Percentiles rank a stretch among this genome's conserved stretches.
phyloP scores from a whole-genome alignment of 1,140 invertebrate species.

The Ganaspis sp. region DNA sequence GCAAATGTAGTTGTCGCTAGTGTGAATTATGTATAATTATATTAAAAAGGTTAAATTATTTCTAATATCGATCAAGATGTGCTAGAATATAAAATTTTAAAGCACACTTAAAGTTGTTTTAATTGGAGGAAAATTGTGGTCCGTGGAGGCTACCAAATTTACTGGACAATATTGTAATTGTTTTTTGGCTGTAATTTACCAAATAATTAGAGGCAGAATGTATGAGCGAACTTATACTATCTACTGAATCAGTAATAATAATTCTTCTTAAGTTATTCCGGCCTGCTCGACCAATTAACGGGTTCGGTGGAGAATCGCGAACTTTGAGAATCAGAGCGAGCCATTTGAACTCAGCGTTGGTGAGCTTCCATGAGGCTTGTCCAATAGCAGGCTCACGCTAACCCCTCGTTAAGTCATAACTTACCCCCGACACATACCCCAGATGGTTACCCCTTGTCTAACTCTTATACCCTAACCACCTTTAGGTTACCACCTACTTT shows the following conservation, averaged over 20 bases:
- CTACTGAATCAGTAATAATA: neutral
- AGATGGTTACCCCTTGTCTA: slow-evolving; percentile 3
- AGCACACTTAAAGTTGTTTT: neutral
- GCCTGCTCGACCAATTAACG: slow-evolving; percentile 50
- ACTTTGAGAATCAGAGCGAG: slow-evolving; percentile 65
- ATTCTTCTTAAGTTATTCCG: slow-evolving; percentile 18
- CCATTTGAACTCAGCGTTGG: slow-evolving; percentile 59
- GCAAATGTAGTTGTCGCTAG: too few species aligned
- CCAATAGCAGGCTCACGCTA: slow-evolving; percentile 69
- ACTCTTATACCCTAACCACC: neutral
- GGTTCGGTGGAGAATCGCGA: slow-evolving; percentile 59
- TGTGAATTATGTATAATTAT: too few species aligned
- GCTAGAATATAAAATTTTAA: neutral
- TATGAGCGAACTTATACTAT: neutral
- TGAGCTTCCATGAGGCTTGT: slow-evolving; percentile 62
- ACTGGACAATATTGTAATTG: slow-evolving; percentile 18
- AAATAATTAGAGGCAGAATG: slow-evolving; percentile 10
- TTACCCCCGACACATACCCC: slow-evolving; percentile 64
- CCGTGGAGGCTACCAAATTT: neutral
- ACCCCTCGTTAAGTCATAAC: slow-evolving; percentile 76
- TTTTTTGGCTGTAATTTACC: slow-evolving; percentile 1
- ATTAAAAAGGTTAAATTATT: too few species aligned
- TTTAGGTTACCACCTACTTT: neutral
- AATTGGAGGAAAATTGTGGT: neutral
- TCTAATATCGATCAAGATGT: too few species aligned